Base-by-base conservation (phyloP, 2,888 invertebrate species). In the Drosophila birchii region DNA sequence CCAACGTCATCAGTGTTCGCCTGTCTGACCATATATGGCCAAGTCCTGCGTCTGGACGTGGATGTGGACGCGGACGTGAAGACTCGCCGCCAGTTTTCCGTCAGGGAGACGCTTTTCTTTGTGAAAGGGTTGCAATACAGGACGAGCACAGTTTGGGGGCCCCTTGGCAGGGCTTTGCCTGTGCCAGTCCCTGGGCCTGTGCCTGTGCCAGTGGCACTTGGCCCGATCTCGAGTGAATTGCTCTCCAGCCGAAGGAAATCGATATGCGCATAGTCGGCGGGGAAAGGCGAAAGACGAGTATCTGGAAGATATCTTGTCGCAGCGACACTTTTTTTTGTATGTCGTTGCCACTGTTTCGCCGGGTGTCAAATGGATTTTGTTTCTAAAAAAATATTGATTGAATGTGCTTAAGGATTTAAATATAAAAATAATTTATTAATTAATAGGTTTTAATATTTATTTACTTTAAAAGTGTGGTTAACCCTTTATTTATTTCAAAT, bases 201-300 rank as follows among this genome's bases (percentile, higher is more conserved):
- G 49, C 49, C 49, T 23, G 51, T 51, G 51, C 61, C 51, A 43
- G 72, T 81, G 86, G 75, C 82, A 85, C 89, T 88, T 80, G 79
- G 79, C 77, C 74, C 75, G 78, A 87, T 83, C 81, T 85, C 88
- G 85, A 90, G 90, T 89, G 90, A 79, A 78, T 81, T 85, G 90
- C 80, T 81, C 82, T 89, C 85, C 66, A 66, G 64, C 63, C 66
- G 64, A 66, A 64, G 56, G 70, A 68, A 68, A 68, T 68, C 67
- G 56, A 68, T 89, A 85, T 88, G 86, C 79, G 73, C 78, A 57
- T 79, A 75, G 73, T 81, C 59, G 70, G 69, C 47, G 77, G 76
- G 76, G 61, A 66, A 55, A 43, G 49, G 59, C 58, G 62, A 62
- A 73, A 47, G 64, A n/a, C 64, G 51, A 51, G 64, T 69, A 68